Conservation (phyloP, 1,140 invertebrate species). For the Pseudobourletiella spinata region DNA sequence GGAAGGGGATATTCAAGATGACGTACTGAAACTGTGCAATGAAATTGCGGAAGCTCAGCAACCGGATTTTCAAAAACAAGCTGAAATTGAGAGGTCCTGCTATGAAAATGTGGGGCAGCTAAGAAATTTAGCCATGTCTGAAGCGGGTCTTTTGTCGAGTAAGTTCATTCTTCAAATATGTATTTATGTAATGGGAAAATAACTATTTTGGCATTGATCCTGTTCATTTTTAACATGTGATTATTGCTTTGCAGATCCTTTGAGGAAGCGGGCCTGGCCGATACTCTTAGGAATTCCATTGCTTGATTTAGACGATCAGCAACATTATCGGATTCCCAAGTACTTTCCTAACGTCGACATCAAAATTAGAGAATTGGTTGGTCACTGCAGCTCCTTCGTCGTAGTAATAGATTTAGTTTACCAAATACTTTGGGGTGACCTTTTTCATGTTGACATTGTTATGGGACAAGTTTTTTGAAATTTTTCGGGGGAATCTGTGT, state of each 20-base stretch:
- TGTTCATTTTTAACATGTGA: neutral
- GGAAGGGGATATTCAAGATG: conserved; percentile 17
- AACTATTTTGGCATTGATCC: neutral
- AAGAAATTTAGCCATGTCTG: conserved; percentile 18
- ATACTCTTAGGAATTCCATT: conserved; percentile 23
- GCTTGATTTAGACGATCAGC: conserved; percentile 13
- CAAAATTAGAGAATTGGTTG: conserved; percentile 29
- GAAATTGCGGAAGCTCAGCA: conserved; percentile 21
- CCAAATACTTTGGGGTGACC: no score
- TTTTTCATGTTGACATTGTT: no score
- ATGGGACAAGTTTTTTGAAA: no score
- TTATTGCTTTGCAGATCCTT: conserved; percentile 19
- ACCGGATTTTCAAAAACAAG: conserved; percentile 16
- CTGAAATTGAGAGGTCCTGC: conserved; percentile 18
- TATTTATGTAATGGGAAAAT: neutral
- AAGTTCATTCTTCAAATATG: neutral
- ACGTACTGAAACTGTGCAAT: conserved; percentile 29
- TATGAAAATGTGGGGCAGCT: conserved; percentile 10
- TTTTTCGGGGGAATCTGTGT: no score
- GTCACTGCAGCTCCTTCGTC: no score
- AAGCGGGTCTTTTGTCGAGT: conserved; percentile 31
- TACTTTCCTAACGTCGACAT: conserved; percentile 13
- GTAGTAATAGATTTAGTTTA: no score
- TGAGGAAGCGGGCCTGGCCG: conserved; percentile 30
- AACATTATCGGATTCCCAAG: conserved; percentile 1